phyloP scores from a whole-genome alignment of 1,140 invertebrate genomes.

The Ganaspis sp. region DNA sequence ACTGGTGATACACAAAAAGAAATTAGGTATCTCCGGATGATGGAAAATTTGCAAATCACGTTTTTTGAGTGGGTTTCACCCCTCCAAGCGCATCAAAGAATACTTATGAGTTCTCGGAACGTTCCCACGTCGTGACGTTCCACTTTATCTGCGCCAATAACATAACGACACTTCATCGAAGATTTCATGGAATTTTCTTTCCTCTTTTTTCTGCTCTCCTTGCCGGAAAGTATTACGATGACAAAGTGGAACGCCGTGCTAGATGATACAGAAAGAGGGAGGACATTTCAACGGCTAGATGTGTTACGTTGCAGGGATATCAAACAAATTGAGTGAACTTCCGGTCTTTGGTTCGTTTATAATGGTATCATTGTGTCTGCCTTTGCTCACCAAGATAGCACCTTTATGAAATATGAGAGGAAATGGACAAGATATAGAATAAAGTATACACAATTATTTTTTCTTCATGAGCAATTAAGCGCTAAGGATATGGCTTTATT shows the following conservation, averaged over 20 bases:
- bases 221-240: constrained; percentile 54
- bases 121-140: constrained; percentile 31
- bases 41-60: constrained; percentile 57
- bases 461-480: too few species aligned
- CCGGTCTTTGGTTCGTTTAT: constrained; percentile 63
- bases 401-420: background rate
- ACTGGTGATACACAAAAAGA: background rate
- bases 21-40: constrained; percentile 35
- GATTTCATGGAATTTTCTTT: constrained; percentile 36
- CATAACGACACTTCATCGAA: constrained; percentile 25
- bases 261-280: constrained; percentile 26
- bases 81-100: constrained; percentile 24
- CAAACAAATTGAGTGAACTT: constrained; percentile 67
- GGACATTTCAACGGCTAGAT: constrained; percentile 29
- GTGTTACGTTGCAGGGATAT: constrained; percentile 47
- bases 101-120: constrained; percentile 28
- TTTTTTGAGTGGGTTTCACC: constrained; percentile 59
- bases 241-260: constrained; percentile 56
- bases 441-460: background rate
- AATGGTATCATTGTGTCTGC: constrained; percentile 61
- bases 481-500: background rate
- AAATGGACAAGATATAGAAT: background rate
- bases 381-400: constrained; percentile 29
- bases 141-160: constrained; percentile 32
- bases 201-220: constrained; percentile 13